Base-by-base conservation (phyloP, 1,140 invertebrate species). In the Gerris buenoi region DNA sequence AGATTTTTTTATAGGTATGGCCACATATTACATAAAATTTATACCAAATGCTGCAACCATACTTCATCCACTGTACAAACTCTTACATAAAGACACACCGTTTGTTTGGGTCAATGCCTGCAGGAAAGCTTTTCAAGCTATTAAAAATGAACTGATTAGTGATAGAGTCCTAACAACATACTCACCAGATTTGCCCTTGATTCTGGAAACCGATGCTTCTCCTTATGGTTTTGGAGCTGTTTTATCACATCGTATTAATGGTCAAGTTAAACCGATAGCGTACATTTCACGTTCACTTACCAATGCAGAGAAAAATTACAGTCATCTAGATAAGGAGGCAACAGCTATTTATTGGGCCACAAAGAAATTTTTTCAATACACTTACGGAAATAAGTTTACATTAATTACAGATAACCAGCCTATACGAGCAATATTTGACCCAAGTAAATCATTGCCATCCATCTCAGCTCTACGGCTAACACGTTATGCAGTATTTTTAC, bases 271-370 rank as follows among this genome's bases (percentile, higher is more conserved):
- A 28, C 76, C 75, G 1, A 72, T 81, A 2, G 75, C 76, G 15
- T 81, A 74, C 68, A 77, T 77, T 3, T 81, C 78, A 2, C 68
- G 77, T 46, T 72, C 76, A 14, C 68, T 81, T 13, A 77, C 76
- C 2, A 3, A 66, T 5, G 71, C 74, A 28, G 77, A 83, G 71
- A n/a, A 71, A 29, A 79, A 46, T 80, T 5, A 81, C 67, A 76
- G 74, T 15, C 76, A 81, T 69, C 76, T 81, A 1, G 78, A 82
- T 66, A 76, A 77, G 67, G 79, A 83, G 70, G 72, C 78, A 2
- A 70, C 81, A 1, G 77, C 79, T 2, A 78, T 81, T 10, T 46
- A 46, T 46, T 46, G 33, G 33, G 33, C 5, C 33, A 10, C 18
- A 46, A 5, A 46, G 5, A 46, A 46, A 66, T 22, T 26, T 59